Percentiles rank a stretch among this genome's conserved stretches.
These are phyloP conservation scores for Machimus rusticus DNA, from an alignment of 2,888 invertebrate species.

Conservation along the genomic window DNA sequence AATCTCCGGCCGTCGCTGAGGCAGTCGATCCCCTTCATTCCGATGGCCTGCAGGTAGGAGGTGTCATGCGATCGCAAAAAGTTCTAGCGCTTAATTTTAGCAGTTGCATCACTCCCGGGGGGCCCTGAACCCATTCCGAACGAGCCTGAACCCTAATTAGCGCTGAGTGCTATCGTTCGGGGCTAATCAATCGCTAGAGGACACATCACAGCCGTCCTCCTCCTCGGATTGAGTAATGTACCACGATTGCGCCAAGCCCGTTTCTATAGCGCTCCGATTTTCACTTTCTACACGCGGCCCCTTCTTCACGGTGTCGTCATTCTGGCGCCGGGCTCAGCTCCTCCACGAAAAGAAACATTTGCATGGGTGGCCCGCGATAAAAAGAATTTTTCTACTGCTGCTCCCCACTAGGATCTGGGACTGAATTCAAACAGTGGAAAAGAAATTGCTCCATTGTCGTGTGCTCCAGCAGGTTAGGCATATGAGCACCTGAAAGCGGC, in stretches of 20 bases:
- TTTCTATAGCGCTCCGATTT: neutral
- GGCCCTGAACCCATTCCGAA: neutral
- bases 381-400: neutral
- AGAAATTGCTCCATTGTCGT: neutral
- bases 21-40: slow-evolving; percentile 76
- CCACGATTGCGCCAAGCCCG: neutral
- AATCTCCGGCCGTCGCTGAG: slow-evolving; percentile 70
- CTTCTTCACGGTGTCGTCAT: neutral
- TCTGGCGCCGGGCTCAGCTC: neutral
- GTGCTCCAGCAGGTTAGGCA: neutral
- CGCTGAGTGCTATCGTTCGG: neutral
- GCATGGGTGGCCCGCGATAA: neutral
- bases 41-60: slow-evolving; percentile 73
- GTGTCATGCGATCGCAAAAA: neutral
- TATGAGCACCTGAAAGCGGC: neutral
- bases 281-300: neutral
- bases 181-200: neutral
- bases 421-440: neutral
- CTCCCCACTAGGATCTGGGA: neutral
- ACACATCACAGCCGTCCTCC: neutral
- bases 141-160: neutral
- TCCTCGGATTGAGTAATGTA: neutral
- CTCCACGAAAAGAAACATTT: neutral
- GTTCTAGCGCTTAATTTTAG: neutral
- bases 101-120: neutral